Percentiles rank a stretch among this genome's conserved stretches.
phyloP scores from a whole-genome alignment of 2,113 vertebrate species.

The Lasiurus cinereus region DNA sequence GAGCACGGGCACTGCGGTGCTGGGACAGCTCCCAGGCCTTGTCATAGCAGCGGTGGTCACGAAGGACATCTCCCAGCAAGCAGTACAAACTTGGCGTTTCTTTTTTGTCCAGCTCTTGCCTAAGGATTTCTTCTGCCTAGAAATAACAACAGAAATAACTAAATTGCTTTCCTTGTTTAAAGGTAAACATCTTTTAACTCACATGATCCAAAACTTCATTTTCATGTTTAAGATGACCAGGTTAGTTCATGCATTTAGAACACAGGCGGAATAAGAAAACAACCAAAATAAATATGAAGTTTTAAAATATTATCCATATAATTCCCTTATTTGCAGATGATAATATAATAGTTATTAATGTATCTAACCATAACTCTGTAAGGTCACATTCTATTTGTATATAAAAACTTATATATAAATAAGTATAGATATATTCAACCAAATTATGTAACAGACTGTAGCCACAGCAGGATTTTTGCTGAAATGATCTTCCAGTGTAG shows the following conservation, averaged over 20 bases:
- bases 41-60: conserved; percentile 94
- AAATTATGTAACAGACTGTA: background rate
- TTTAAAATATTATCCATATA: conserved; percentile 30
- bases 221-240: background rate
- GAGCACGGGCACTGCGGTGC: conserved; percentile 93
- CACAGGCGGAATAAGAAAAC: conserved; percentile 14
- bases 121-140: conserved; percentile 96
- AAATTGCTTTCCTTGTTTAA: conserved; percentile 35
- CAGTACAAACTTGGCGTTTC: conserved; percentile 94
- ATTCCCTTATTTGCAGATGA: conserved; percentile 13
- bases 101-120: conserved; percentile 93
- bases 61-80: conserved; percentile 95
- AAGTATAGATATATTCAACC: background rate
- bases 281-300: conserved; percentile 42
- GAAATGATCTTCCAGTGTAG: background rate
- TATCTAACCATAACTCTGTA: background rate
- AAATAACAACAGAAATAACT: conserved; percentile 71
- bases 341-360: conserved; percentile 6
- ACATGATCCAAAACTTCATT: background rate
- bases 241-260: background rate
- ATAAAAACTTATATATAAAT: background rate
- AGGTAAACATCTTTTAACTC: background rate
- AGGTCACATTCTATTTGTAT: background rate
- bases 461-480: background rate
- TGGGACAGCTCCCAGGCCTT: conserved; percentile 96